These are phyloP conservation scores for Megaustenia siamemsis DNA, from an alignment of 2,888 invertebrate species.

Conservation along the genomic window DNA sequence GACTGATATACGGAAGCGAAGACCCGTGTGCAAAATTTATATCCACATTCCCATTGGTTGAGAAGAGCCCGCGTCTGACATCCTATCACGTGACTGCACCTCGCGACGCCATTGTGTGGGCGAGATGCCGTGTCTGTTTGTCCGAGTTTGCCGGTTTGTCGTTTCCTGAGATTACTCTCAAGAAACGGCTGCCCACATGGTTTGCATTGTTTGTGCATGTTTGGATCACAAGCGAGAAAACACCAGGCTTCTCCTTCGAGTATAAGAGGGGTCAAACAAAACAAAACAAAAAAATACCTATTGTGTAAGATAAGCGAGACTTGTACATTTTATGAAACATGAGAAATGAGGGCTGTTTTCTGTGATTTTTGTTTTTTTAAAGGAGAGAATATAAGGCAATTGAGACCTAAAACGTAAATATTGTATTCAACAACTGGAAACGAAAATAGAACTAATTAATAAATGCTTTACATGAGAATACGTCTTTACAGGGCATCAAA, in stretches of 20 bases:
- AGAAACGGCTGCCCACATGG: neutral
- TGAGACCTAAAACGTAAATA: neutral
- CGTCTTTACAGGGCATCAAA: no score
- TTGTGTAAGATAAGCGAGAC: no score
- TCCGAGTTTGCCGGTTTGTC: constrained; percentile 19
- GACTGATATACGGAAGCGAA: neutral
- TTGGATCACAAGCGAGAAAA: neutral
- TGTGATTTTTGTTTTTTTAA: no score
- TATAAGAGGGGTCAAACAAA: no score
- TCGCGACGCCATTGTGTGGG: constrained; percentile 3
- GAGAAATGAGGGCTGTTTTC: no score
- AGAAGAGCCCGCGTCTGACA: neutral
- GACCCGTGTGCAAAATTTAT: constrained; percentile 23
- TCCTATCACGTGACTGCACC: constrained; percentile 13
- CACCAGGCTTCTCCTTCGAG: neutral
- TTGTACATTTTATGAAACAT: no score
- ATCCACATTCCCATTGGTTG: constrained; percentile 16
- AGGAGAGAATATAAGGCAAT: no score
- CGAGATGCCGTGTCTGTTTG: neutral
- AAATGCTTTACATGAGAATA: no score
- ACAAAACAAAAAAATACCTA: no score
- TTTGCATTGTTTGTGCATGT: neutral
- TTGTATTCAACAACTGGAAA: neutral
- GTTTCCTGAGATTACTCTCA: constrained; percentile 8
- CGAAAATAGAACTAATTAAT: no score